Base-by-base conservation (phyloP, 2,113 vertebrate species). In the Amblyopsis rosae region DNA sequence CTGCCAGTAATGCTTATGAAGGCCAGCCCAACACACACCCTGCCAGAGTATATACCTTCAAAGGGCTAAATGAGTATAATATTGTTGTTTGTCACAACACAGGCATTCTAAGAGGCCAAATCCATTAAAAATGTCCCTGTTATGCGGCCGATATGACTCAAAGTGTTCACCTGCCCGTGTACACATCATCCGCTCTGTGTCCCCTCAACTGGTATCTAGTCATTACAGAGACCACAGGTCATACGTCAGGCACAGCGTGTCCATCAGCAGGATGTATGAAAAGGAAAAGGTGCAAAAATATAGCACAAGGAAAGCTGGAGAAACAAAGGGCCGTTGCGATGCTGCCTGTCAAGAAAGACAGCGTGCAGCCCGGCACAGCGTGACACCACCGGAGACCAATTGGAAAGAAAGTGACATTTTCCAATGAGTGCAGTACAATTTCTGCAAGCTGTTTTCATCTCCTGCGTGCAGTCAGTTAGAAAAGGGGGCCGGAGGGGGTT, bases 371-470 rank as follows among this genome's bases (percentile, higher is more conserved):
- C 11, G 19, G 35, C 12, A n/a, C n/a, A 61, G 59, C 59, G 10
- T 16, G 41, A 9, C 41, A 47, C 13, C 59, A 32, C 41, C 41
- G 46, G 59, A 12, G 59, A 46, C 59, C 59, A 61, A 57, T 32
- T 26, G 55, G 59, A n/a, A 61, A n/a, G 59, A 61, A 61, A 61
- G 59, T 61, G 59, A 47, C 59, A 61, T 61, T 61, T 61, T 61
- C 13, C 15, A 61, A 46, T 45, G 35, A 46, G 41, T 11, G 59
- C 35, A 10, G 59, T 35, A 41, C n/a, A n/a, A n/a, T 16, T n/a
- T 61, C 15, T 61, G 59, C 41, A 61, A 61, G 41, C 59, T 61
- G 59, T 47, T 61, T 46, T 17, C 59, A 45, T 61, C 59, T 61
- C 59, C 41, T 16, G 41, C 10, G 41, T 61, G 33, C 56, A 58